Percentiles rank a stretch among this genome's conserved stretches.
Conservation (phyloP, 2,797 vertebrate species). For the Scolopax rusticola region DNA sequence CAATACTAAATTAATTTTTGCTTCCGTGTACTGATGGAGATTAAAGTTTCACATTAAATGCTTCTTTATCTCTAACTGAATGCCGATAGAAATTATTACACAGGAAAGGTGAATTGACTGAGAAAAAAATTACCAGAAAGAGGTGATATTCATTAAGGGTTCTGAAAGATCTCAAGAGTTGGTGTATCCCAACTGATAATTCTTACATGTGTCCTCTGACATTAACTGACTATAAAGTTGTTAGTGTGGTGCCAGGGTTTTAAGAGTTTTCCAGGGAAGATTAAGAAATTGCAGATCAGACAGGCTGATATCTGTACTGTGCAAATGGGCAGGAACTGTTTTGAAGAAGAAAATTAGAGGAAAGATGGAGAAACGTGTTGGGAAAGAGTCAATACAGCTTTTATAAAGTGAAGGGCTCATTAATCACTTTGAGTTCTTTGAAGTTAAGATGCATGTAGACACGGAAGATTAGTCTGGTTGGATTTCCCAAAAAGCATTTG, state of each 20-base stretch:
- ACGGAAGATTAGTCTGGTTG: not conserved
- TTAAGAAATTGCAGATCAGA: constrained; percentile 23
- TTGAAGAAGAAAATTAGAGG: constrained; percentile 9
- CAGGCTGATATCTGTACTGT: constrained; percentile 41
- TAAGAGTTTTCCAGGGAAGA: constrained; percentile 5
- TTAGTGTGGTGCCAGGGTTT: constrained; percentile 27
- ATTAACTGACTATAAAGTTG: constrained; percentile 14
- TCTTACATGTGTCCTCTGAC: constrained; percentile 28
- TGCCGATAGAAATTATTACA: not conserved
- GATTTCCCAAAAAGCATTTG: not conserved
- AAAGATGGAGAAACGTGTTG: not conserved
- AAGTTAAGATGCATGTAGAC: not conserved
- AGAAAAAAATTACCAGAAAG: not conserved
- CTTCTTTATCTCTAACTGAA: not conserved
- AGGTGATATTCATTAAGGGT: not conserved
- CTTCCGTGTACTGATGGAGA: not conserved
- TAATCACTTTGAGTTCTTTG: not conserved
- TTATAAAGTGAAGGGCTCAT: not conserved
- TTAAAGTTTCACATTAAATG: not conserved
- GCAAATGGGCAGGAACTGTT: constrained; percentile 37
- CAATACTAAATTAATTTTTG: not conserved
- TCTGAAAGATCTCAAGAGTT: not conserved
- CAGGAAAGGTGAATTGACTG: not conserved
- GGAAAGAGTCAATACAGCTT: constrained; percentile 6
- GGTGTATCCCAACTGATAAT: not conserved